Percentiles rank a stretch among this genome's conserved stretches.
Evolutionary conservation across 1,140 invertebrate species (phyloP).

Genomic region (Macrocentrus cingulum): DNA sequence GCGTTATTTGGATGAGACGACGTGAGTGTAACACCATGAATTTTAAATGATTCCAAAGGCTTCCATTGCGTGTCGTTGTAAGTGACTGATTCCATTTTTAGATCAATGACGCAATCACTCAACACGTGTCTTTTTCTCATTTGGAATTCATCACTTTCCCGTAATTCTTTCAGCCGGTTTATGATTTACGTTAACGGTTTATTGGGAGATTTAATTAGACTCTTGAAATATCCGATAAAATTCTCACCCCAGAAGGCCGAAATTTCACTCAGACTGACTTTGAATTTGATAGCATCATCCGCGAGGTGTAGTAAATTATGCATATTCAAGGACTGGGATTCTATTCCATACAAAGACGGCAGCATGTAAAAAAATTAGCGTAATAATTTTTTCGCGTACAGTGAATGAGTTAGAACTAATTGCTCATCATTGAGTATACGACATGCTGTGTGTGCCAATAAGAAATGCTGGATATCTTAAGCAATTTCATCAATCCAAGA

Average conservation of each 20-base stretch:
- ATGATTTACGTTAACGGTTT: slow-evolving; percentile 29
- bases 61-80: not conserved
- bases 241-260: slow-evolving; percentile 33
- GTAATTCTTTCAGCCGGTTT: slow-evolving; percentile 20
- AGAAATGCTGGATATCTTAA: slow-evolving; percentile 29
- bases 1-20: too few relatives aligned
- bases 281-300: slow-evolving; percentile 27
- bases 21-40: too few relatives aligned
- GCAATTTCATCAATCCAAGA: slow-evolving; percentile 27
- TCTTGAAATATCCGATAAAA: slow-evolving; percentile 26
- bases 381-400: slow-evolving; percentile 33
- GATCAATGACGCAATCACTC: not conserved
- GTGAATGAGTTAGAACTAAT: slow-evolving; percentile 13
- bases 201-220: slow-evolving; percentile 14
- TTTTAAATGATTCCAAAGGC: too few relatives aligned
- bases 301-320: slow-evolving; percentile 32
- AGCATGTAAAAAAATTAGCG: slow-evolving; percentile 32
- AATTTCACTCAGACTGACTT: slow-evolving; percentile 16
- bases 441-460: slow-evolving; percentile 31
- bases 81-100: too few relatives aligned
- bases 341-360: slow-evolving; percentile 27
- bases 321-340: slow-evolving; percentile 28
- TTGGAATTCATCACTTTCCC: slow-evolving; percentile 2
- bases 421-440: slow-evolving; percentile 29
- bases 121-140: slow-evolving; percentile 1